Percentiles rank a stretch among this genome's conserved stretches.
These are phyloP conservation scores for Panagrolaimus sp. DNA, from an alignment of 1,140 invertebrate species.

Conservation along the genomic window DNA sequence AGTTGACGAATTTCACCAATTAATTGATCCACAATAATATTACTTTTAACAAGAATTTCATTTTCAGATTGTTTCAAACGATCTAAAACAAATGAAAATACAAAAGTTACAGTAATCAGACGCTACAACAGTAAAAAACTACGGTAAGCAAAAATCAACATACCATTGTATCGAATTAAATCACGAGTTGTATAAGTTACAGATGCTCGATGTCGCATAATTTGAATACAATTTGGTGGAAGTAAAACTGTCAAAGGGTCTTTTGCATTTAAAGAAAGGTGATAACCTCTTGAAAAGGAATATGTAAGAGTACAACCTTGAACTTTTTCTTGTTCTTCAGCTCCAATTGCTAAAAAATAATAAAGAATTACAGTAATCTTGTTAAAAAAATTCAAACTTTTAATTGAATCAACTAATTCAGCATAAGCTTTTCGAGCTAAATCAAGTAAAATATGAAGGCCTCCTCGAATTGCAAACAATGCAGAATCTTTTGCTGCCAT, in stretches of 20 bases:
- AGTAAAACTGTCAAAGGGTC: conserved; percentile 30
- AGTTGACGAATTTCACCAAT: conserved; percentile 25
- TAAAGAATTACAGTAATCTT: neutral
- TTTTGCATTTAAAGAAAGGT: conserved; percentile 30
- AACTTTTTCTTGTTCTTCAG: neutral
- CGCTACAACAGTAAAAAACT: neutral
- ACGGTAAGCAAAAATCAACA: neutral
- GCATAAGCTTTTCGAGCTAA: conserved; percentile 34
- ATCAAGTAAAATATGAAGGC: conserved; percentile 31
- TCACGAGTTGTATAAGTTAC: conserved; percentile 45
- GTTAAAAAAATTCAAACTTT: conserved; percentile 19
- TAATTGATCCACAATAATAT: conserved; percentile 36
- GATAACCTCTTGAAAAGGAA: conserved; percentile 37
- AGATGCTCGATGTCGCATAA: conserved; percentile 39
- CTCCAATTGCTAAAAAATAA: neutral
- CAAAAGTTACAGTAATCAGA: neutral
- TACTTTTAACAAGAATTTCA: conserved; percentile 37
- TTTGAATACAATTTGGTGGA: conserved; percentile 37
- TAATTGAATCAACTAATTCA: conserved; percentile 34
- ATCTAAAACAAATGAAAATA: conserved; percentile 23
- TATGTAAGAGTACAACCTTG: conserved; percentile 23
- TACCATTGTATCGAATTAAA: conserved; percentile 46
- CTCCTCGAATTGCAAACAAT: conserved; percentile 29
- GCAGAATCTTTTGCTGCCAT: conserved; percentile 34
- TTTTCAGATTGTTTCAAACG: conserved; percentile 31